These are phyloP conservation scores for Gila orcuttii DNA, from an alignment of 2,113 vertebrate species.

Conservation along the genomic window DNA sequence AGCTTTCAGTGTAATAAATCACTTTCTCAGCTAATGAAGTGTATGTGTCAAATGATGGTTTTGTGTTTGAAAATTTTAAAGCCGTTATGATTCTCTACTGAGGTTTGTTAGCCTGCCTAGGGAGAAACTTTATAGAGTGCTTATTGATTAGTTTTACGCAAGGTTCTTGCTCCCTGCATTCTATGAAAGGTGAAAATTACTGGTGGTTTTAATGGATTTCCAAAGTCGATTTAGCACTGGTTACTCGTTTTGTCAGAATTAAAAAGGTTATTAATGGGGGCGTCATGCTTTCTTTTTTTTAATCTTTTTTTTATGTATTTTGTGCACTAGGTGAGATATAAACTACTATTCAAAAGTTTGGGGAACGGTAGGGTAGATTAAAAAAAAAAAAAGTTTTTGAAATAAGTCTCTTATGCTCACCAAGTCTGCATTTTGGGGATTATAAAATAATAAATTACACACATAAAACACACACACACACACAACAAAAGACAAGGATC, in stretches of 20 bases:
- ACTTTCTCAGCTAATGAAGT: slow-evolving; percentile 10
- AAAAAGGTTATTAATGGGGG: neutral
- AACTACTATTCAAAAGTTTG: neutral
- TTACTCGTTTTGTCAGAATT: neutral
- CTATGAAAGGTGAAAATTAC: neutral
- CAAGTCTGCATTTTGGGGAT: neutral
- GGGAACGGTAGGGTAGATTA: neutral
- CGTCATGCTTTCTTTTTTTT: neutral
- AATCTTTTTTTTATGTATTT: neutral
- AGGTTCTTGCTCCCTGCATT: slow-evolving; percentile 7
- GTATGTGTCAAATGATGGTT: slow-evolving; percentile 55
- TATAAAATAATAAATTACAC: too few species aligned
- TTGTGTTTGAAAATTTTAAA: neutral
- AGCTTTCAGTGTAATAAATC: slow-evolving; percentile 1
- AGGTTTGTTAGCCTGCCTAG: slow-evolving; percentile 5
- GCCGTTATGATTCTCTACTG: neutral
- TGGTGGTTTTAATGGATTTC: neutral
- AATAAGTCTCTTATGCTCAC: neutral
- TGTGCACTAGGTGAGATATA: neutral
- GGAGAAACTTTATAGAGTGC: slow-evolving; percentile 25
- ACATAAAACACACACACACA: too few species aligned
- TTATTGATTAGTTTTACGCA: slow-evolving; percentile 35
- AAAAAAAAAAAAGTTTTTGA: neutral
- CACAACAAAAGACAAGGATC: neutral
- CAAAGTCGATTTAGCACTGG: neutral